Base-by-base conservation (phyloP, 1,140 invertebrate genomes). In the Drosophila willistoni region DNA sequence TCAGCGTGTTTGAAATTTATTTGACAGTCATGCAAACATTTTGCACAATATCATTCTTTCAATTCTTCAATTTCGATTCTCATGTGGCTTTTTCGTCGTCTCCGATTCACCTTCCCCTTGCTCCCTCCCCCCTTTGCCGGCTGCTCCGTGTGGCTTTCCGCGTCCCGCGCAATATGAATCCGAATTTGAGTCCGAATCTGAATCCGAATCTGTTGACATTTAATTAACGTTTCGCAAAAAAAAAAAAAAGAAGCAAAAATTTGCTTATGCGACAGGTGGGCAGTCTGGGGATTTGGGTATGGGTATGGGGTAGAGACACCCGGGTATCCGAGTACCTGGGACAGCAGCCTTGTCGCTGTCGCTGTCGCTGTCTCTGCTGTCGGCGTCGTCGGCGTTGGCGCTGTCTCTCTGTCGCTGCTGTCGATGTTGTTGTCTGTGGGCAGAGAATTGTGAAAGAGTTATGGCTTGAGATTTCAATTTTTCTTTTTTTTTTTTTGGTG, bases 241-340 rank as follows among this genome's bases (percentile, higher is more conserved):
- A 70, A 51, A 51, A 51, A 51, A 51, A 51, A 22, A 51, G 17
- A 47, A 22, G 7, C 2, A 17, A 47, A 66, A 69, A 80, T 84
- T 84, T 84, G 81, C 81, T 63, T 71, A 70, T 75, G 77, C 69
- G 79, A 68, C 82, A 86, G 82, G 83, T 87, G 82, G 66, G 65
- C 62, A 80, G 68, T 51, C 22, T 61, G 41, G 44, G 44, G 44
- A 51, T 51, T 9, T 51, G 44, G 44, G 17, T 22, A 61, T 51
- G 44, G 44, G 17, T 22, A 61, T 62, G 60, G 41, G 22, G 44
- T 39, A 33, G 42, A 42, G 17, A 14, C 25, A 14, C 25, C 14
- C 41, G 41, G 36, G 10, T 13, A 39, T 13, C 36, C 29, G 42
- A 64, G 61, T 66, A 33, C 22, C 64, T n/a, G 33, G 61, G 61